phyloP scores from a whole-genome alignment of 2,888 invertebrate species.

The Mantis religiosa region DNA sequence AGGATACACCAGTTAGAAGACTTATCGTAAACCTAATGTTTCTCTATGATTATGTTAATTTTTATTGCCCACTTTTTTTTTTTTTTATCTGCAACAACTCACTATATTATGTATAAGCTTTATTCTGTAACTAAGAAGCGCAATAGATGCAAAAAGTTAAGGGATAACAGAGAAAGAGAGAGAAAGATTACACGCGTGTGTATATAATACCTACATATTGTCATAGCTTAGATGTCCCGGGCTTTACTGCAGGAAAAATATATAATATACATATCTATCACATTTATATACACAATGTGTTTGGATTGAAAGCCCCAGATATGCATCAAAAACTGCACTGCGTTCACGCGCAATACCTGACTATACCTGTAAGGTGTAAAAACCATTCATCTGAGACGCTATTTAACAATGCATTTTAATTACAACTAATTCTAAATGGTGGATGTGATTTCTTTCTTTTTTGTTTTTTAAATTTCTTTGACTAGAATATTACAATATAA shows the following conservation, averaged over 20 bases:
- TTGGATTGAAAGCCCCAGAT: conserved; percentile 7
- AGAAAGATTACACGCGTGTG: not conserved
- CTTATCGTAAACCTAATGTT: not conserved
- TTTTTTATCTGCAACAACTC: not conserved
- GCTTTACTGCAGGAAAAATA: conserved; percentile 1
- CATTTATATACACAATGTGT: conserved; percentile 3
- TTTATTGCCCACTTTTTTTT: not conserved
- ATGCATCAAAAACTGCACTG: conserved; percentile 7
- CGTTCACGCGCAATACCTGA: not conserved
- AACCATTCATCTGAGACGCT: not conserved
- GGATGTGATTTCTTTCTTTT: not conserved
- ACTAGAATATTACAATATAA: conserved; percentile 24
- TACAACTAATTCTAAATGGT: conserved; percentile 13
- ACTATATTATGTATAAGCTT: not conserved
- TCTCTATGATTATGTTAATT: not conserved
- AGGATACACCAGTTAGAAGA: not conserved
- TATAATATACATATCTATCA: conserved; percentile 8
- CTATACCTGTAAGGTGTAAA: not conserved
- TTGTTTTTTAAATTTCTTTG: not conserved
- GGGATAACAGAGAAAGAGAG: not conserved
- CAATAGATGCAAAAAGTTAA: not conserved
- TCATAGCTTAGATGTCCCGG: not conserved
- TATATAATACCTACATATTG: not conserved
- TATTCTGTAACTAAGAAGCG: not conserved
- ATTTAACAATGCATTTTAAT: conserved; percentile 10